phyloP scores from a whole-genome alignment of 2,113 vertebrate species.

The Corvus hawaiiensis region DNA sequence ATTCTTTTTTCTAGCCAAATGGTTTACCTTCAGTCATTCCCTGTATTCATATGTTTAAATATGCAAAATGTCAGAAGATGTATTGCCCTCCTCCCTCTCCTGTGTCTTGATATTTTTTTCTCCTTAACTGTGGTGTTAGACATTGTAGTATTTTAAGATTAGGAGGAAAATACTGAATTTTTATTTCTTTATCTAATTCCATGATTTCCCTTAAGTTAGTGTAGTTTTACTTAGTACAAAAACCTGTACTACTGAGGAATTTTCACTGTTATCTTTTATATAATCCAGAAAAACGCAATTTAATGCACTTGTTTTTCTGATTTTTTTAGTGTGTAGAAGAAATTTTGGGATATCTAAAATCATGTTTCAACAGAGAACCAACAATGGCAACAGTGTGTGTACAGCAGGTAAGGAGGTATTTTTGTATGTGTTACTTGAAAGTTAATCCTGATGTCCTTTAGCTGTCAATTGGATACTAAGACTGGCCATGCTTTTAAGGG shows the following conservation, averaged over 20 bases:
- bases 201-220: not conserved
- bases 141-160: not conserved
- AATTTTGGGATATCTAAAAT: slow-evolving; percentile 91
- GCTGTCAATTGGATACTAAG: not conserved
- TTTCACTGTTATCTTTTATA: not conserved
- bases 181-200: not conserved
- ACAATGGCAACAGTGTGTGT: slow-evolving; percentile 95
- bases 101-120: not conserved
- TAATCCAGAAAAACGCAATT: not conserved
- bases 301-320: not conserved
- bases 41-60: not conserved
- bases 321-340: slow-evolving; percentile 90
- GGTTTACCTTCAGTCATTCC: not conserved
- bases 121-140: not conserved
- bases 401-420: slow-evolving; percentile 82
- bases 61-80: not conserved
- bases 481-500: not conserved
- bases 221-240: not conserved
- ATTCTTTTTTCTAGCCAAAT: not conserved
- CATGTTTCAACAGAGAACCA: slow-evolving; percentile 93
- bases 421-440: not conserved
- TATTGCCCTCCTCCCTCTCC: not conserved
- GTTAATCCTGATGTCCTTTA: not conserved
- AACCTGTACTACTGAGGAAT: not conserved
- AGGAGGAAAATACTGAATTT: not conserved